Evolutionary conservation across 2,888 invertebrate genomes (phyloP).

Genomic region (Hyppa rectilinea): DNA sequence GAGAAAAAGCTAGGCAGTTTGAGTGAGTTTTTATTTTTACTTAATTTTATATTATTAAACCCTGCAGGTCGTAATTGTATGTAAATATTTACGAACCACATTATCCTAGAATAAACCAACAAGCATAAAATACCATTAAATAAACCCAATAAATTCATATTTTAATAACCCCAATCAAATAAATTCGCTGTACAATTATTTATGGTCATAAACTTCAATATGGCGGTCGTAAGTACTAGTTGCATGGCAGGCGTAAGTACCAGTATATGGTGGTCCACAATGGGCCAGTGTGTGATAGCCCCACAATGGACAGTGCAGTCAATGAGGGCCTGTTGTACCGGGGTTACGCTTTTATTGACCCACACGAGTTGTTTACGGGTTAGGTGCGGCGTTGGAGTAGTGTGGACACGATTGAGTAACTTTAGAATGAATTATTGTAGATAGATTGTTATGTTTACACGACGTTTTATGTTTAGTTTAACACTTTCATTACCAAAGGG

Average conservation of each 20-base stretch:
- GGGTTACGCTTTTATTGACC: constrained; percentile 75
- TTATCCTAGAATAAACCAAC: background rate
- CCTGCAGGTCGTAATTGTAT: background rate
- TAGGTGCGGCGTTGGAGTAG: constrained; percentile 50
- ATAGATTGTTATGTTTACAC: background rate
- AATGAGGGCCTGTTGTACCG: constrained; percentile 64
- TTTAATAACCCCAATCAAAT: constrained; percentile 27
- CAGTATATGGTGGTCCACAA: constrained; percentile 48
- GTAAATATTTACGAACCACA: background rate
- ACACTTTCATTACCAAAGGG: too few relatives aligned
- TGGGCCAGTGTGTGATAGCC: constrained; percentile 58
- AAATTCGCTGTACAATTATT: constrained; percentile 39
- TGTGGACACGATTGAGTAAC: constrained; percentile 54
- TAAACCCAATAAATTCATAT: constrained; percentile 30
- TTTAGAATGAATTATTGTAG: background rate
- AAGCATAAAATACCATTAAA: constrained; percentile 10
- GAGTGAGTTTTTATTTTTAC: background rate
- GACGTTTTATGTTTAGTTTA: background rate
- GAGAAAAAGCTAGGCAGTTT: too few relatives aligned
- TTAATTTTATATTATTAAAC: background rate
- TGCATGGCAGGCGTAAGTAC: constrained; percentile 17
- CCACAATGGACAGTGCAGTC: constrained; percentile 59
- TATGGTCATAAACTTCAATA: constrained; percentile 40
- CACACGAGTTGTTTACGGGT: constrained; percentile 66
- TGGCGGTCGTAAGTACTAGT: constrained; percentile 24